A percentile compares a stretch with the other conserved stretches of the same genome.
phyloP scores from a whole-genome alignment of 2,797 vertebrate genomes.

The Rhinatrema bivittatum region DNA sequence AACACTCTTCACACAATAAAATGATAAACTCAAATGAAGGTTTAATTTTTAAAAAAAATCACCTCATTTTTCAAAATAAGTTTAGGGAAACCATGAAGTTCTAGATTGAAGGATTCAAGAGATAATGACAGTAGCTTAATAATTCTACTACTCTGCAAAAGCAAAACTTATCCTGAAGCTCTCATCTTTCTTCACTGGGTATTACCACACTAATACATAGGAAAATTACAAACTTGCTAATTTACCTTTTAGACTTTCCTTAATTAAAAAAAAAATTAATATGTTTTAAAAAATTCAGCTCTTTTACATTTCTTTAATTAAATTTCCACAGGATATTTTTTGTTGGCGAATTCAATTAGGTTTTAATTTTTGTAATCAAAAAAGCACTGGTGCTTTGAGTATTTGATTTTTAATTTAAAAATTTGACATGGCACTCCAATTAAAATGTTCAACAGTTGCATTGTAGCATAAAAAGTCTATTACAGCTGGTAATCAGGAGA shows the following conservation, averaged over 20 bases:
- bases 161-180: constrained; percentile 7
- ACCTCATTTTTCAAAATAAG: no score
- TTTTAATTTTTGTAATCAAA: constrained; percentile 61
- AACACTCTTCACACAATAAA: no score
- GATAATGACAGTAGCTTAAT: no score
- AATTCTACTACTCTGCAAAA: constrained; percentile 1
- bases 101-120: no score
- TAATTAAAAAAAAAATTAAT: constrained; percentile 51
- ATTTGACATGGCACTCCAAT: constrained; percentile 54
- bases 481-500: constrained; percentile 36
- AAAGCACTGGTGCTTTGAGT: constrained; percentile 57
- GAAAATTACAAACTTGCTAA: constrained; percentile 30
- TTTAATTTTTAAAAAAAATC: no score
- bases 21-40: no score
- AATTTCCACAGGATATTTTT: constrained; percentile 57
- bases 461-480: constrained; percentile 43
- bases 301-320: constrained; percentile 60
- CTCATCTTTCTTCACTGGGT: constrained; percentile 8
- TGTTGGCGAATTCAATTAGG: constrained; percentile 62
- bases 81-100: no score
- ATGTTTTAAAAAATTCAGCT: constrained; percentile 43
- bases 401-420: constrained; percentile 63
- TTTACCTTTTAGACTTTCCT: constrained; percentile 51
- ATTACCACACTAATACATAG: constrained; percentile 25
- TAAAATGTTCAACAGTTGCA: constrained; percentile 40